Conservation (phyloP, 2,113 vertebrate species). For the Cettia cetti region DNA sequence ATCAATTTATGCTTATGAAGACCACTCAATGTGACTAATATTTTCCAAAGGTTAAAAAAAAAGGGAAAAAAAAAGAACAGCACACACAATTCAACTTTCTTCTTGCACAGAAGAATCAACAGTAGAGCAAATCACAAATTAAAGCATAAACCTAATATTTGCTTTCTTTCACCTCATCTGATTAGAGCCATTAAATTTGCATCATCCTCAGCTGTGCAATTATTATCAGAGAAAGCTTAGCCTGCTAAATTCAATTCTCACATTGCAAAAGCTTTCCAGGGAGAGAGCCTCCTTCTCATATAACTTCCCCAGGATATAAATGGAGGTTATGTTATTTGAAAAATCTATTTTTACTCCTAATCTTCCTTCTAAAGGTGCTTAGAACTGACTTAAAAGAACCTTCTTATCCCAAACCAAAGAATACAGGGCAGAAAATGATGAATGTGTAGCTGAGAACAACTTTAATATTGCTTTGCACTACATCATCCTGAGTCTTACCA, state of each 20-base stretch:
- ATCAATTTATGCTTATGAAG: not conserved
- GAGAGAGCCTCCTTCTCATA: conserved; percentile 2
- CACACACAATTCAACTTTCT: not conserved
- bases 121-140: conserved; percentile 23
- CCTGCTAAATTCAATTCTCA: conserved; percentile 43
- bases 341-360: not conserved
- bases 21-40: not conserved
- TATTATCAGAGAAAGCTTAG: not conserved
- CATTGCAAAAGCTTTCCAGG: not conserved
- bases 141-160: conserved; percentile 48
- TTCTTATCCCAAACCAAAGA: not conserved
- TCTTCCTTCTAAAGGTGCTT: not conserved
- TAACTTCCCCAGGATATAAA: not conserved
- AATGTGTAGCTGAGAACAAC: not conserved
- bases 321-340: not conserved
- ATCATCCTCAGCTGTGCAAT: conserved; percentile 53
- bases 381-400: not conserved
- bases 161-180: conserved; percentile 51
- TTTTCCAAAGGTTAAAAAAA: not conserved
- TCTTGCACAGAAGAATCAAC: not conserved
- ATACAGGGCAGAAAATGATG: not conserved
- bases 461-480: not conserved
- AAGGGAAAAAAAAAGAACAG: not conserved
- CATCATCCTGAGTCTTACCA: not conserved
- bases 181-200: conserved; percentile 57